A percentile compares a stretch with the other conserved stretches of the same genome.
Evolutionary conservation across 2,888 invertebrate species (phyloP).

Genomic region (Cantharis lateralis): DNA sequence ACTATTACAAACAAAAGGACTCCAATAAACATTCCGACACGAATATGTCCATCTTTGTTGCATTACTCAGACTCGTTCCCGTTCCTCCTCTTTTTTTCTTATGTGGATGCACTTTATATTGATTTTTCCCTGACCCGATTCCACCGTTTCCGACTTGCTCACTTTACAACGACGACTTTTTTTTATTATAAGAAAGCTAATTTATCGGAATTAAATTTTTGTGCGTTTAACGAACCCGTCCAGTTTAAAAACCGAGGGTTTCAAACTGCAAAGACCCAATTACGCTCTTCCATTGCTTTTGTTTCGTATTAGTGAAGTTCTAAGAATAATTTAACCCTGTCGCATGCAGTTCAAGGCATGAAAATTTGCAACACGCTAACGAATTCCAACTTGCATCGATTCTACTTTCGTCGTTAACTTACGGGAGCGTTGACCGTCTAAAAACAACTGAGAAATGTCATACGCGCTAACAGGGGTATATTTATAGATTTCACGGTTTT

Average conservation of each 20-base stretch:
- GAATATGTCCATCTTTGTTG: slow-evolving; percentile 45
- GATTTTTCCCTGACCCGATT: slow-evolving; percentile 33
- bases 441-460: slow-evolving; percentile 48
- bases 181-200: not conserved
- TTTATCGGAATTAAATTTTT: not conserved
- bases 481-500: slow-evolving; percentile 41
- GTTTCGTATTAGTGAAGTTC: slow-evolving; percentile 29
- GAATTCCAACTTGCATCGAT: slow-evolving; percentile 44
- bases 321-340: slow-evolving; percentile 48
- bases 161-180: slow-evolving; percentile 12
- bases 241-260: not conserved
- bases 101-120: slow-evolving; percentile 33
- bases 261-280: slow-evolving; percentile 22
- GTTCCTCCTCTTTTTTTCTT: slow-evolving; percentile 41
- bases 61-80: slow-evolving; percentile 35
- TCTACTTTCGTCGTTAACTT: slow-evolving; percentile 41
- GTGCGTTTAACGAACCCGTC: slow-evolving; percentile 6
- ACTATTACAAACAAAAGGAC: slow-evolving; percentile 52
- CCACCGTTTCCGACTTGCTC: slow-evolving; percentile 18
- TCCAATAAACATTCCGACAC: slow-evolving; percentile 49
- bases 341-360: slow-evolving; percentile 47
- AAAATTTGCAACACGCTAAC: slow-evolving; percentile 47
- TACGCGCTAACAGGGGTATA: slow-evolving; percentile 46
- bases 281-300: slow-evolving; percentile 19
- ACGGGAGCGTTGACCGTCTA: slow-evolving; percentile 47